Conservation (phyloP, 2,797 vertebrate species). For the Lepilemur ruficaudatus region DNA sequence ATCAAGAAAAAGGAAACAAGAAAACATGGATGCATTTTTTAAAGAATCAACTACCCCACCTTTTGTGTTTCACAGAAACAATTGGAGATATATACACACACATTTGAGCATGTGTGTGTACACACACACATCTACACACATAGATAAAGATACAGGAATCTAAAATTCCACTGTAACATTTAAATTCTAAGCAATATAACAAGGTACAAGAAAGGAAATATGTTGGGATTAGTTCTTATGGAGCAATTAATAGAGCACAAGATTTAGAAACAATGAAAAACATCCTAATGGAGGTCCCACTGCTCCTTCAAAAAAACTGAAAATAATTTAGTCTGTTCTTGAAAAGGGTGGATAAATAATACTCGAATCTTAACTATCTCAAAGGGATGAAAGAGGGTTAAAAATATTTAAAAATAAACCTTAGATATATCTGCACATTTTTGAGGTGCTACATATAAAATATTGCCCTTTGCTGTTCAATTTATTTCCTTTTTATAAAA, state of each 20-base stretch:
- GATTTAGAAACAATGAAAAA: neutral
- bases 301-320: neutral
- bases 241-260: neutral
- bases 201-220: neutral
- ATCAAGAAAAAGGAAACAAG: neutral
- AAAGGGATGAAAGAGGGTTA: neutral
- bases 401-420: slow-evolving; percentile 4
- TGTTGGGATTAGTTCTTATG: neutral
- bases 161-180: neutral
- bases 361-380: neutral
- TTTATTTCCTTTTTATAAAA: neutral
- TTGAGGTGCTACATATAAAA: neutral
- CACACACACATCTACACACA: neutral
- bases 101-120: neutral
- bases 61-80: neutral
- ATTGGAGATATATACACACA: neutral
- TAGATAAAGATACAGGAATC: neutral
- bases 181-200: neutral
- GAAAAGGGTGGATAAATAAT: neutral
- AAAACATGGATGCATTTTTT: neutral
- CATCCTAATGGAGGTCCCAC: neutral
- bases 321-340: slow-evolving; percentile 1
- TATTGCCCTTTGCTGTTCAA: neutral
- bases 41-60: neutral
- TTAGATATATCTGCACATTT: neutral